Conservation (phyloP, 2,888 invertebrate species). For the Pandemis cinnamomeana region DNA sequence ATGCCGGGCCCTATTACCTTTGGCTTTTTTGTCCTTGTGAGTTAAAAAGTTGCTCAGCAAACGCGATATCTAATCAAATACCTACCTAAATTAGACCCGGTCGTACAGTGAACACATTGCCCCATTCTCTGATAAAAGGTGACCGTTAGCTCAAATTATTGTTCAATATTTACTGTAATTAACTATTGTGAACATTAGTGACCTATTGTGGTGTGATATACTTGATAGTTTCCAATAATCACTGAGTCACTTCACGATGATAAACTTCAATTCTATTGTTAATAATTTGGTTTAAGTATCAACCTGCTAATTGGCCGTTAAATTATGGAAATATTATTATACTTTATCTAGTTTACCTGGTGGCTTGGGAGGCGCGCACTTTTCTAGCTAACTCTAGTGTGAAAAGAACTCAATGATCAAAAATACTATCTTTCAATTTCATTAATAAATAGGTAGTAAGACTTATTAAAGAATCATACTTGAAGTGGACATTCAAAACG, state of each 20-base stretch:
- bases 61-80: slow-evolving; percentile 30
- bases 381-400: too few species aligned
- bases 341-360: not conserved
- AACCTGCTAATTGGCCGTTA: not conserved
- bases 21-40: not conserved
- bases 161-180: slow-evolving; percentile 14
- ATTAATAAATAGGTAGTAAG: not conserved
- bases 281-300: not conserved
- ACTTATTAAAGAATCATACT: too few species aligned
- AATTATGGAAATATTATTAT: too few species aligned
- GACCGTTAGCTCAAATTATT: slow-evolving; percentile 17
- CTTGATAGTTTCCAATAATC: not conserved
- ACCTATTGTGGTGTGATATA: not conserved
- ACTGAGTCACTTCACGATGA: not conserved
- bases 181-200: slow-evolving; percentile 10
- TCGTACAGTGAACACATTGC: slow-evolving; percentile 34
- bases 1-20: not conserved
- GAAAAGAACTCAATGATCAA: too few species aligned
- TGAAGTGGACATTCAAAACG: not conserved
- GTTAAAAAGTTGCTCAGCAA: slow-evolving; percentile 1
- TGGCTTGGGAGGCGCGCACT: too few species aligned
- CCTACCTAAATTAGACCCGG: slow-evolving; percentile 23
- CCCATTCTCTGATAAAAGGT: slow-evolving; percentile 25
- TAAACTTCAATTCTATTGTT: not conserved
- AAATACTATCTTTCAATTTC: too few species aligned